A percentile compares a stretch with the other conserved stretches of the same genome.
Conservation (phyloP, 2,113 vertebrate species). For the Corythornis vintsioides region DNA sequence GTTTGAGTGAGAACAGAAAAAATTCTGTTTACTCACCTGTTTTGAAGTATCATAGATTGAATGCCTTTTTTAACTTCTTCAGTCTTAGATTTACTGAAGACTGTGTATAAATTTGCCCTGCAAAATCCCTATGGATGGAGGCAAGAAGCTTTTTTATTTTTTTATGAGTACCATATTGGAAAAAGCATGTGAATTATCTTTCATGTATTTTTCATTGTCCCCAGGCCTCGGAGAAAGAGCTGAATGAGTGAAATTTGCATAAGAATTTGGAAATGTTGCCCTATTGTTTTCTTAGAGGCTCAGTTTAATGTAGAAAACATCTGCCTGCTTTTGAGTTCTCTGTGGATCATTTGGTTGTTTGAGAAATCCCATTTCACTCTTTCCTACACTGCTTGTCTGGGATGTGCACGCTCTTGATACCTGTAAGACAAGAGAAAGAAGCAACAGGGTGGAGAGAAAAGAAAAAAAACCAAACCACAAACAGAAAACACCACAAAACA, state of each 20-base stretch:
- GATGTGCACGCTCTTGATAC: background rate
- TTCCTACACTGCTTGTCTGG: background rate
- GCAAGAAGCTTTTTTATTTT: background rate
- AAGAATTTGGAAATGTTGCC: constrained; percentile 32
- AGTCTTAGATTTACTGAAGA: background rate
- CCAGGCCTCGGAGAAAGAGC: background rate
- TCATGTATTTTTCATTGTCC: background rate
- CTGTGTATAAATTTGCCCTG: background rate
- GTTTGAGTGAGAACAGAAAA: too few relatives aligned
- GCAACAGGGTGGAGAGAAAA: fast-evolving
- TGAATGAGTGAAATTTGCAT: constrained; percentile 34
- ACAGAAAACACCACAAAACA: too few relatives aligned
- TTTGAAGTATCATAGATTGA: background rate
- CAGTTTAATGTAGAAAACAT: constrained; percentile 40
- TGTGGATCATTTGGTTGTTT: constrained; percentile 8
- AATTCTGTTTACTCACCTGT: background rate
- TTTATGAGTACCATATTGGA: background rate
- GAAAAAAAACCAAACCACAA: too few relatives aligned
- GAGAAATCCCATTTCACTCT: constrained; percentile 23
- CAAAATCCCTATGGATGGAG: background rate
- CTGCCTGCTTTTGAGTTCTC: constrained; percentile 6
- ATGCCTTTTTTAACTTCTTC: background rate
- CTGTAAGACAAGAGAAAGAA: background rate
- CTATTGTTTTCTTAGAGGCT: constrained; percentile 46
- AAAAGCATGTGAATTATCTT: constrained; percentile 8